Percentiles rank a stretch among this genome's conserved stretches.
These are phyloP conservation scores for Rana temporaria DNA, from an alignment of 2,113 vertebrate genomes.

Conservation along the genomic window DNA sequence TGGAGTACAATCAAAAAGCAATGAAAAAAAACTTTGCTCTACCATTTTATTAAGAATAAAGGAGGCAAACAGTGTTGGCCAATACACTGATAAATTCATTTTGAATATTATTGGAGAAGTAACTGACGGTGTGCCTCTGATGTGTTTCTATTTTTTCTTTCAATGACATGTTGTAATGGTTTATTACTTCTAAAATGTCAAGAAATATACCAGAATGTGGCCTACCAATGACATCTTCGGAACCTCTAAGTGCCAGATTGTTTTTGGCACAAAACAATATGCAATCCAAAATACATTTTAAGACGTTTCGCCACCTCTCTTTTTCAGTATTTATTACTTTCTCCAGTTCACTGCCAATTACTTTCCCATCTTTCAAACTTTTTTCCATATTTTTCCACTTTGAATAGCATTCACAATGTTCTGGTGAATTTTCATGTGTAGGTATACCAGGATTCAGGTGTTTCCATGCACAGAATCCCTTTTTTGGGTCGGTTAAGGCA, in stretches of 20 bases:
- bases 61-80: no score
- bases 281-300: background rate
- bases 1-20: no score
- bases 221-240: no score
- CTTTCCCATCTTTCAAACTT: background rate
- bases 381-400: background rate
- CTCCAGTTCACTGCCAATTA: background rate
- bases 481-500: no score
- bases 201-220: no score
- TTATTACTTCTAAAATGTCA: no score
- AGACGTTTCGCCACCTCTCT: background rate
- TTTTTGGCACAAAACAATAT: no score
- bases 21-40: no score
- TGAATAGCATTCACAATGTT: background rate
- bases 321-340: background rate
- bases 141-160: slow-evolving; percentile 4
- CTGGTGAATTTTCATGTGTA: background rate
- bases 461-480: background rate
- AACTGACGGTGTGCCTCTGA: background rate
- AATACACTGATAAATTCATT: slow-evolving; percentile 13
- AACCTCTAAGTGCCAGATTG: no score
- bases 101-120: background rate
- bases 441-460: background rate
- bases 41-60: no score
- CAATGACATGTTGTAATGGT: background rate